Evolutionary conservation across 2,888 invertebrate genomes (phyloP).

Genomic region (Eumerus sabulonum): DNA sequence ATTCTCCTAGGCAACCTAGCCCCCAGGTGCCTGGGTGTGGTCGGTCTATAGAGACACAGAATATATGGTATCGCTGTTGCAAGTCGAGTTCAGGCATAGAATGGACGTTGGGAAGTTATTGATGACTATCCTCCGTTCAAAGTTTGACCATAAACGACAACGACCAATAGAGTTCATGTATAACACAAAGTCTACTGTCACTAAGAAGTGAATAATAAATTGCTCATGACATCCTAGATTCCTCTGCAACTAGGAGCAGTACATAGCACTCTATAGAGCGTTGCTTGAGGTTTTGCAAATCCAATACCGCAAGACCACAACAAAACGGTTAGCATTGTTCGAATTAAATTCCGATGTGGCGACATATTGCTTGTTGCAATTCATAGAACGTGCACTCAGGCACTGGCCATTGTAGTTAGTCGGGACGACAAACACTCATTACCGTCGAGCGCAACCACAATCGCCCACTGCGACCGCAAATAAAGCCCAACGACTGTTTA

Average conservation of each 20-base stretch:
- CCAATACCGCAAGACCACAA: constrained; percentile 27
- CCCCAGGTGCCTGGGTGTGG: constrained; percentile 1
- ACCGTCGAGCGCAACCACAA: constrained; percentile 7
- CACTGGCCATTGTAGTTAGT: background rate
- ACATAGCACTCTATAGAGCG: too few species aligned
- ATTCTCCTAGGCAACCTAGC: background rate
- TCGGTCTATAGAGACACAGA: background rate
- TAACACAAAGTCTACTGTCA: too few species aligned
- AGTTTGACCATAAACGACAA: too few species aligned
- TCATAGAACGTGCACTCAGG: background rate
- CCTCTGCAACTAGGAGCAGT: too few species aligned
- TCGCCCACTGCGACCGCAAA: constrained; percentile 40
- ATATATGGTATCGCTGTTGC: constrained; percentile 38
- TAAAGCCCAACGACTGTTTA: constrained; percentile 46
- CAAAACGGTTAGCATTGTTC: constrained; percentile 35
- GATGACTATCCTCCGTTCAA: too few species aligned
- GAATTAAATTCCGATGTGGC: constrained; percentile 13
- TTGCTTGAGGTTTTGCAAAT: constrained; percentile 15
- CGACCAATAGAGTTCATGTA: too few species aligned
- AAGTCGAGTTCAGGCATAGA: background rate
- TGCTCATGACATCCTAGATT: too few species aligned
- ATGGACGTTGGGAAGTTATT: too few species aligned
- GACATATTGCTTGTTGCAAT: constrained; percentile 1
- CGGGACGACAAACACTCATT: background rate
- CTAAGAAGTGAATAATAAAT: too few species aligned